Evolutionary conservation across 2,797 vertebrate species (phyloP).

Genomic region (Argentina silus): DNA sequence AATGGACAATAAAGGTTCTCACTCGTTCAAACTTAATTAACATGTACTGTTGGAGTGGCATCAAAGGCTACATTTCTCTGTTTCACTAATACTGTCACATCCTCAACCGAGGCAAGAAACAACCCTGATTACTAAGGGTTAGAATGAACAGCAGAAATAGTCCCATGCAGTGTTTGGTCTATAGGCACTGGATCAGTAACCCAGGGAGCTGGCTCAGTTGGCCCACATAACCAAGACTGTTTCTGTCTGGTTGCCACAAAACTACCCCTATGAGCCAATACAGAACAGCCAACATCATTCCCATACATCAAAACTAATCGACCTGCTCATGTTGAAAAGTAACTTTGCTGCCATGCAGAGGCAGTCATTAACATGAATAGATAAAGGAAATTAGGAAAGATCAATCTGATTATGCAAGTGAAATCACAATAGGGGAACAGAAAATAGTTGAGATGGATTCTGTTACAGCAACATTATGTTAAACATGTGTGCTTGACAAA

Average conservation of each 20-base stretch:
- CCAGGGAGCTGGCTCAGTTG: background rate
- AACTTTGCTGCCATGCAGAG: background rate
- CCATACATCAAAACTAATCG: background rate
- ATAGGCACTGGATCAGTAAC: slow-evolving; percentile 1
- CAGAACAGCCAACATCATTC: background rate
- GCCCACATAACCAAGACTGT: slow-evolving; percentile 3
- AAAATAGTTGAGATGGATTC: slow-evolving; percentile 5
- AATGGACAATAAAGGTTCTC: too few species aligned
- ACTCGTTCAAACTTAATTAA: too few species aligned
- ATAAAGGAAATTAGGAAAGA: background rate
- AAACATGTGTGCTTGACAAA: slow-evolving; percentile 32
- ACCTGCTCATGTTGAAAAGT: background rate
- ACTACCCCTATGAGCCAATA: background rate
- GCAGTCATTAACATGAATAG: background rate
- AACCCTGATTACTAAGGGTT: slow-evolving; percentile 17
- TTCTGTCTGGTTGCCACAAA: background rate
- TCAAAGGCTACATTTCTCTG: background rate
- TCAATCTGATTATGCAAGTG: background rate
- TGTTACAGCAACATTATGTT: slow-evolving; percentile 10
- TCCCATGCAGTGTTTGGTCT: slow-evolving; percentile 4
- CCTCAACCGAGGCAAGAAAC: background rate
- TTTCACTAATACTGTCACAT: background rate
- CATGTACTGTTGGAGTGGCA: too few species aligned
- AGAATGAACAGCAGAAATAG: background rate
- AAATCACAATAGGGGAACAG: background rate